Base-by-base conservation (phyloP, 2,797 vertebrate species). In the Enteromius paludinosus region DNA sequence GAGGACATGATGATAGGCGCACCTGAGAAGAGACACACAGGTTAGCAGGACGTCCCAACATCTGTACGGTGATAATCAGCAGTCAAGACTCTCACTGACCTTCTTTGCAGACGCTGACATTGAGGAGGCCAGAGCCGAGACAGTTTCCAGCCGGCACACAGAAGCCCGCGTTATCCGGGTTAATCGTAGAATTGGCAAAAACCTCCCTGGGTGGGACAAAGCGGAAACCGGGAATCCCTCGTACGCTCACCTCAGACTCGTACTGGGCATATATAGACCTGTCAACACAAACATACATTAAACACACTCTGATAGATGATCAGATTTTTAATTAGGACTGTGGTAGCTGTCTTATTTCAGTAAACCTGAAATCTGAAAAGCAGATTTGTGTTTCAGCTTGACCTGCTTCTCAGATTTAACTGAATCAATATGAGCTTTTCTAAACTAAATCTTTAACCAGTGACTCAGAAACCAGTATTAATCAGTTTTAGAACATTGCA, bases 1-100 rank as follows among this genome's bases (percentile, higher is more conserved):
- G 96, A 95, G 0, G 98, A 99, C 89, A 99, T 94, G 68, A 99
- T 88, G 89, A 99, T 97, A 0, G 98, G 98, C 6, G 95, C 98
- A 74, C 96, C 98, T 99, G 47, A 43, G 83, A 73, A 11, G 30
- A 33, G 23, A 18, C 20, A 70, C 83, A 86, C 61, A 74, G 20
- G 56, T 14, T 18, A 33, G 3, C 14, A 11, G 14, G 30, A 33
- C 49, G 12, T 3, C 28, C 35, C 59, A 1, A 2, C 0, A 0
- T 43, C 49, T 62, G 43, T 7, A 10, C 9, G 4, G 3, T 15
- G 5, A 41, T n/a, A 20, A 18, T 20, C 38, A 49, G n/a, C 41
- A 33, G 17, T 64, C 30, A 25, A 25, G 3, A 68, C 79, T 38
- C 77, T 35, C 61, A 28, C 68, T 69, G 89, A 98, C 98, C 97